Conservation (phyloP, 2,797 vertebrate genomes). For the Notolepis coatsorum region DNA sequence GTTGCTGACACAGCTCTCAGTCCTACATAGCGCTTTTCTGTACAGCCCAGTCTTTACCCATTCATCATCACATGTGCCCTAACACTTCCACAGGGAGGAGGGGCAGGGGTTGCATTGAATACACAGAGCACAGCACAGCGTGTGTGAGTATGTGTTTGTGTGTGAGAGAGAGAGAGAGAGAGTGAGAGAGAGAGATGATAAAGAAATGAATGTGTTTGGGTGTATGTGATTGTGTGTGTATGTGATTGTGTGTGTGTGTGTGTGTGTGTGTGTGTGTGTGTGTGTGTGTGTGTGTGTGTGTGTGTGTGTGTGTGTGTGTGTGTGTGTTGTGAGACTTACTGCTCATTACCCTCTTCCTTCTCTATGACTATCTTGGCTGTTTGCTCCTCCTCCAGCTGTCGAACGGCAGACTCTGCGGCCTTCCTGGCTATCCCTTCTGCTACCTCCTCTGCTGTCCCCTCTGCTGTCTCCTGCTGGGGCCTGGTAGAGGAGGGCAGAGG, state of each 20-base stretch:
- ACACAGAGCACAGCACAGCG: too few species aligned
- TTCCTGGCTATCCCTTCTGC: slow-evolving; percentile 75
- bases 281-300: background rate
- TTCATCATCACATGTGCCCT: too few species aligned
- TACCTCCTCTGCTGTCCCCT: slow-evolving; percentile 65
- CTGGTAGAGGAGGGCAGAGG: slow-evolving; percentile 45
- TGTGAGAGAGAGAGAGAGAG: too few species aligned
- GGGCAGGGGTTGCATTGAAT: too few species aligned
- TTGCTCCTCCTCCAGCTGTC: slow-evolving; percentile 70
- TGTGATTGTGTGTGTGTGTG: background rate
- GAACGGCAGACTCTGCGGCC: slow-evolving; percentile 71
- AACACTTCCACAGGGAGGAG: too few species aligned
- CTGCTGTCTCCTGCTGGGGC: slow-evolving; percentile 67
- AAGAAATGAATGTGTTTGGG: background rate
- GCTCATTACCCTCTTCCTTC: slow-evolving; percentile 65
- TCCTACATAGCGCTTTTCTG: too few species aligned
- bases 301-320: background rate
- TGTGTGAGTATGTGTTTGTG: background rate
- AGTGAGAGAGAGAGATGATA: too few species aligned
- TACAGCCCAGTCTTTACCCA: too few species aligned
- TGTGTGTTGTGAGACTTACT: slow-evolving; percentile 60
- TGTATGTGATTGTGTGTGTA: background rate
- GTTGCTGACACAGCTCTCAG: too few species aligned
- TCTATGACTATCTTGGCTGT: slow-evolving; percentile 58
- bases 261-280: background rate